These are phyloP conservation scores for Phrynosoma platyrhinos DNA, from an alignment of 2,113 vertebrate genomes.

Conservation along the genomic window DNA sequence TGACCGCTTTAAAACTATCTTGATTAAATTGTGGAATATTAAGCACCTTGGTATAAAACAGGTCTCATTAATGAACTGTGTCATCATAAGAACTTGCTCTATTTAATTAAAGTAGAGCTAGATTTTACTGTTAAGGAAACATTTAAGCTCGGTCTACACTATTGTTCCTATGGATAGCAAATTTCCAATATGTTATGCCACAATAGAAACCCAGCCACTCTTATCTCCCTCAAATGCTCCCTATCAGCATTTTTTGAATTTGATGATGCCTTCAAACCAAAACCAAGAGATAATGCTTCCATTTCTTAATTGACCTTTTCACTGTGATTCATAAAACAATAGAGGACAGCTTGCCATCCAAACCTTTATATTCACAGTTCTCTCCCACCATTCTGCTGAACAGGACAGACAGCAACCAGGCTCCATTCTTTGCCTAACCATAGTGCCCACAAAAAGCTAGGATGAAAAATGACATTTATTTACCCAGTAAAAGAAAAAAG, in stretches of 20 bases:
- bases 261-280: not conserved
- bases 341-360: not conserved
- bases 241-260: not conserved
- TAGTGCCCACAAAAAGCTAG: not conserved
- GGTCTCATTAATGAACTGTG: not conserved
- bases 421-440: not conserved
- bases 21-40: slow-evolving; percentile 1
- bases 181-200: not conserved
- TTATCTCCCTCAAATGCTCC: not conserved
- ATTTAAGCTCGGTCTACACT: not conserved
- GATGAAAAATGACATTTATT: not conserved
- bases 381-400: no score
- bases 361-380: not conserved
- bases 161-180: not conserved
- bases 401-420: not conserved
- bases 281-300: not conserved
- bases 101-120: not conserved
- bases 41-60: not conserved
- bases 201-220: not conserved
- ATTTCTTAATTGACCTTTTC: not conserved
- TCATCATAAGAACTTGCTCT: not conserved
- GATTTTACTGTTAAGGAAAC: not conserved
- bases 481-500: not conserved
- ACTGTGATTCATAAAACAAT: not conserved
- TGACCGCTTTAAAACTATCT: not conserved